phyloP scores from a whole-genome alignment of 2,797 vertebrate species.

The Cryptoprocta ferox region DNA sequence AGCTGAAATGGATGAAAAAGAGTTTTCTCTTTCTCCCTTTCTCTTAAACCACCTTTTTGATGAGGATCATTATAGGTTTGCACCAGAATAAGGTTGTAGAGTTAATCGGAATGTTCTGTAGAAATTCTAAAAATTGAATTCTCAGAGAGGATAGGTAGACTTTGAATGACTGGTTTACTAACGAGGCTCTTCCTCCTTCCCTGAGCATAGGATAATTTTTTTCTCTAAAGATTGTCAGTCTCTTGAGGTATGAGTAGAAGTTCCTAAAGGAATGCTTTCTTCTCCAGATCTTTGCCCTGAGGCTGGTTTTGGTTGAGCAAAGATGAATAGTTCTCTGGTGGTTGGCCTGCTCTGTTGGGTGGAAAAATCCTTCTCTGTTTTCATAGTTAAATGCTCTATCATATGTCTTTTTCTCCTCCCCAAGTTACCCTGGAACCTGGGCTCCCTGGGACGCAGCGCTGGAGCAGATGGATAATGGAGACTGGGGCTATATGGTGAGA shows the following conservation, averaged over 20 bases:
- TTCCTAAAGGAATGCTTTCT: not conserved
- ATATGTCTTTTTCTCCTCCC: conserved; percentile 73
- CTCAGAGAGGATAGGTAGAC: conserved; percentile 68
- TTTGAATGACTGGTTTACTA: not conserved
- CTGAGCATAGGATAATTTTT: conserved; percentile 24
- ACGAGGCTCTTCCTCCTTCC: not conserved
- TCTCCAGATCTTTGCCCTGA: conserved; percentile 48
- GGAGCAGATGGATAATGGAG: conserved; percentile 99
- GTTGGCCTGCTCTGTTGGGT: conserved; percentile 63
- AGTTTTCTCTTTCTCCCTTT: not conserved
- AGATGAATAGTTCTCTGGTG: conserved; percentile 36
- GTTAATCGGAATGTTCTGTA: conserved; percentile 56
- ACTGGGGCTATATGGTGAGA: conserved; percentile 98
- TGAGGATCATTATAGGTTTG: not conserved
- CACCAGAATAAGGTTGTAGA: not conserved
- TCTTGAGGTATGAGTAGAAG: conserved; percentile 36
- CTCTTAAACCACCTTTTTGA: conserved; percentile 21
- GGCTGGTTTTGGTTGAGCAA: conserved; percentile 66
- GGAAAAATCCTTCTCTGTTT: conserved; percentile 56
- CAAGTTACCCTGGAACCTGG: conserved; percentile 82
- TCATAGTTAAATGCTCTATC: conserved; percentile 71
- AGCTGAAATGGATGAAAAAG: not conserved
- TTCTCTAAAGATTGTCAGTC: not conserved
- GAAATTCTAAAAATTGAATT: conserved; percentile 79
- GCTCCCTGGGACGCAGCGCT: conserved; percentile 78